phyloP scores from a whole-genome alignment of 2,888 invertebrate genomes.

The Platyscelio sp. region DNA sequence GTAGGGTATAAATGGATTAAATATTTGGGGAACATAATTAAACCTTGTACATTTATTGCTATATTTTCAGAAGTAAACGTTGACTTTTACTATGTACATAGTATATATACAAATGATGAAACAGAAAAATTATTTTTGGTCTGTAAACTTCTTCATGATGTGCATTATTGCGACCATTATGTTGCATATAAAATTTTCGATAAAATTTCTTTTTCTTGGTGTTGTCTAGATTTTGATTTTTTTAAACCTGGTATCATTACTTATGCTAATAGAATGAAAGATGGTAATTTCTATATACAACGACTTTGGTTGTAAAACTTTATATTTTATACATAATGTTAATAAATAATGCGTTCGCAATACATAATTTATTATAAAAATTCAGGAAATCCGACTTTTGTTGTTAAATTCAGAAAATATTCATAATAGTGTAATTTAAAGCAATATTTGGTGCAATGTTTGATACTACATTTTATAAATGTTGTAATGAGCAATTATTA shows the following conservation, averaged over 20 bases:
- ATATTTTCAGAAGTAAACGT: constrained; percentile 25
- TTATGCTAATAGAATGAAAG: constrained; percentile 19
- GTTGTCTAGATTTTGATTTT: constrained; percentile 4
- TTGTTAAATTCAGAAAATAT: too few relatives aligned
- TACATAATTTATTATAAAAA: too few relatives aligned
- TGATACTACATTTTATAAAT: too few relatives aligned
- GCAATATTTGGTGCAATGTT: too few relatives aligned
- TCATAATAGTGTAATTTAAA: too few relatives aligned
- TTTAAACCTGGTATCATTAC: constrained; percentile 22
- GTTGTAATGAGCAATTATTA: too few relatives aligned
- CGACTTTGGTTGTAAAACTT: constrained; percentile 20
- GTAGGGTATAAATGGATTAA: constrained; percentile 24
- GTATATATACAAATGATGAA: neutral
- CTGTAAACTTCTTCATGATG: constrained; percentile 12
- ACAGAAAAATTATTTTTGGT: neutral
- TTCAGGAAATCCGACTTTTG: too few relatives aligned
- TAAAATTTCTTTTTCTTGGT: constrained; percentile 7
- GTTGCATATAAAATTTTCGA: constrained; percentile 23
- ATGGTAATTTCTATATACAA: constrained; percentile 23
- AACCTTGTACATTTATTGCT: constrained; percentile 30
- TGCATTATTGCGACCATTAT: constrained; percentile 26
- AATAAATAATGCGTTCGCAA: too few relatives aligned
- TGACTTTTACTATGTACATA: constrained; percentile 22
- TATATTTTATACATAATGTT: too few relatives aligned
- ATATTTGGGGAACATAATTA: constrained; percentile 48